Evolutionary conservation across 2,113 vertebrate genomes (phyloP), one percentile per base, ranked within the genome.

Genomic region (Syngnathoides biaculeatus): DNA sequence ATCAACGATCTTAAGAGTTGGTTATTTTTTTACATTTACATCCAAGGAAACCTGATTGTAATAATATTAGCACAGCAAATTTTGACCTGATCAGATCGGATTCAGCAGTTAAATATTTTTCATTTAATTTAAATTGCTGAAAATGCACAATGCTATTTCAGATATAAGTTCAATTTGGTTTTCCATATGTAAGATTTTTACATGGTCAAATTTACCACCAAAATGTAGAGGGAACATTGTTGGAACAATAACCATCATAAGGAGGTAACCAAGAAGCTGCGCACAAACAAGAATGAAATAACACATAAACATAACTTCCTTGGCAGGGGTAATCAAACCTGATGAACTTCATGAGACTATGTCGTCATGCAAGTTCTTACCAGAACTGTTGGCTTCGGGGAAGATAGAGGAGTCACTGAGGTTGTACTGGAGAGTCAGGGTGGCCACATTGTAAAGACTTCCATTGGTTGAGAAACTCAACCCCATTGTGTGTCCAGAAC

Each of bases 321-420:
- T 53, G 52, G 50, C 1, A 10, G 52, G 4, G 22, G 52, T 12
- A 22, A 53, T 24, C 24, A 17, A 27, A 6, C 24, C n/a, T 17
- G 19, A 17, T 47, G 45, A 22, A 53, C 4, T 20, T 50, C 19
- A 8, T n/a, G 19, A n/a, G 48, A n/a, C 19, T 47, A 19, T 19
- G 15, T 17, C 17, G 0, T 47, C 5, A 5, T 47, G 45, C 45
- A 7, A 13, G 64, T 55, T 72, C 91, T 89, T 84, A 98, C 96
- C 93, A 3, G 86, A 77, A 65, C 76, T 60, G 83, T 79, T 88
- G 40, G 96, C 85, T 1, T 86, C 84, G 10, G 89, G 91, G 82
- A 98, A 98, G n/a, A 72, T 0, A 6, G 67, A 11, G 5, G 76
- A 10, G 82, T 98, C 96, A 2, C 90, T 93, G 63, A 98, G 86